Base-by-base conservation (phyloP, 2,113 vertebrate species). In the Oreotrochilus melanogaster region DNA sequence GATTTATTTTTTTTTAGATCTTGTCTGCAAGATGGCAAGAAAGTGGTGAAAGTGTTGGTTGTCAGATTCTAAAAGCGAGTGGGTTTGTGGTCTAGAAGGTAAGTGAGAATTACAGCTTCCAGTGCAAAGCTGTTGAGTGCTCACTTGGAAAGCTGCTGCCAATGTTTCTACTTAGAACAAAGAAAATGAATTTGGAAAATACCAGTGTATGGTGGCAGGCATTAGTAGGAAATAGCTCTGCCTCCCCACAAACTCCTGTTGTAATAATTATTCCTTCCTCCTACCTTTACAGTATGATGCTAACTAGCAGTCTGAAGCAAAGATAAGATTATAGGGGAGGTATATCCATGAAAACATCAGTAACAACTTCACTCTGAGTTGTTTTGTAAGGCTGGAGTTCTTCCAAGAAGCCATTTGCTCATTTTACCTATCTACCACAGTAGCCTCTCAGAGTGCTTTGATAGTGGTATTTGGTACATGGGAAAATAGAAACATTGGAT, bases 11-110 rank as follows among this genome's bases (percentile, higher is more conserved):
- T 51, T 67, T 10, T 0, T 3, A 53, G 75, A 48, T 87, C 64
- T 85, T 95, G 92, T 71, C 92, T 2, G 2, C 35, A 82, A 61
- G 54, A 23, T 37, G 35, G 45, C n/a, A n/a, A n/a, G n/a, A n/a
- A n/a, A n/a, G n/a, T n/a, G n/a, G 25, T 93, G 50, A 64, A 89
- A 82, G 45, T 79, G 62, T 91, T 91, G 88, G 81, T 93, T 92
- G 81, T 93, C 90, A 88, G 4, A 74, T 79, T 86, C 78, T 82
- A 14, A 33, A 79, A 93, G 45, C 2, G 4, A 65, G 82, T 86
- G 62, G 78, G 74, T 82, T 88, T 93, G 73, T 87, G 74, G 54
- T 89, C 62, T 85, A 43, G 71, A 69, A 87, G 76, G 76, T 71
- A 84, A 56, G 71, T 73, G 85, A 92, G 67, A 93, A 93, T 72